phyloP scores from a whole-genome alignment of 2,797 vertebrate species.

The Scleropages formosus region DNA sequence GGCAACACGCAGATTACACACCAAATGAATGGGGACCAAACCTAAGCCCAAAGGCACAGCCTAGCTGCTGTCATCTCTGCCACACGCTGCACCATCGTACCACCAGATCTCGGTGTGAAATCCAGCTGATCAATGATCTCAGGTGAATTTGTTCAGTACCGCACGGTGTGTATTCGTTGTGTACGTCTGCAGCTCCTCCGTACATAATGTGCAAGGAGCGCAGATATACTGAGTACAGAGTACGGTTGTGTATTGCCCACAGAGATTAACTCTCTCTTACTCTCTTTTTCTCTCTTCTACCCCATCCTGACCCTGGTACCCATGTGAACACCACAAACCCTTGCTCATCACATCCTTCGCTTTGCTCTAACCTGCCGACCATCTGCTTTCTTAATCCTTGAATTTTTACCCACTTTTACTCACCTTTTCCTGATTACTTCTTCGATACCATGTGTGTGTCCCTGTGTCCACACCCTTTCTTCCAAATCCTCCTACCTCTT shows the following conservation, averaged over 20 bases:
- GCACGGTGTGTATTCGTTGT: not conserved
- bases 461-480: not conserved
- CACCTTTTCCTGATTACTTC: not conserved
- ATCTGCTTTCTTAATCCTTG: not conserved
- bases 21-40: too few relatives aligned
- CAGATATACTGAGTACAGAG: not conserved
- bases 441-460: not conserved
- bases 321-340: not conserved
- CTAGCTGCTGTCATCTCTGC: too few relatives aligned
- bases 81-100: too few relatives aligned
- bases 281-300: not conserved
- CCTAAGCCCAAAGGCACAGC: too few relatives aligned
- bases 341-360: not conserved
- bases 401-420: not conserved
- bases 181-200: not conserved
- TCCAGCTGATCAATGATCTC: too few relatives aligned
- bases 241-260: not conserved
- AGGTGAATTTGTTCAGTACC: not conserved
- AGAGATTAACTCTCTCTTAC: slow-evolving; percentile 7
- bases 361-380: not conserved
- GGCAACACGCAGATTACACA: too few relatives aligned
- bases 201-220: not conserved
- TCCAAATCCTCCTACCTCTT: not conserved
- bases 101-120: too few relatives aligned
- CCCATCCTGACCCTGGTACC: not conserved